A percentile compares a stretch with the other conserved stretches of the same genome.
Evolutionary conservation across 2,888 invertebrate species (phyloP).

Genomic region (Altica lythri): DNA sequence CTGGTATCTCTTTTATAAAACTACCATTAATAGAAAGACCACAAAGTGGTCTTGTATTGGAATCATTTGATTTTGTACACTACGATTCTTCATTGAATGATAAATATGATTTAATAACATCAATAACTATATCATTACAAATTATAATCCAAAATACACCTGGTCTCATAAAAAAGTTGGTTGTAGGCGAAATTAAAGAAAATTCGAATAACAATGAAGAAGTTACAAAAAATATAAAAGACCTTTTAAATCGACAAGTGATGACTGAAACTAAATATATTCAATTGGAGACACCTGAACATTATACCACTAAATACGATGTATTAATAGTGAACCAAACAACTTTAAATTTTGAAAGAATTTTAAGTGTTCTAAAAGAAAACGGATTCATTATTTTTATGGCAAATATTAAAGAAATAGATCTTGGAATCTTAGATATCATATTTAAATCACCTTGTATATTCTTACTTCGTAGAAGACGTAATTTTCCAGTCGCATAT

Average conservation of each 20-base stretch:
- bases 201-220: slow-evolving; percentile 7
- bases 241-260: slow-evolving; percentile 19
- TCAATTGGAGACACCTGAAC: no score
- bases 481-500: slow-evolving; percentile 19
- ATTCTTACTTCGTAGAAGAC: slow-evolving; percentile 11
- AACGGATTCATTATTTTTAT: slow-evolving; percentile 31
- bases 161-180: slow-evolving; percentile 17
- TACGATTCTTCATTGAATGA: slow-evolving; percentile 49
- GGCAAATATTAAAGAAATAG: slow-evolving; percentile 20
- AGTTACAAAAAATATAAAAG: slow-evolving; percentile 6
- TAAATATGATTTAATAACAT: slow-evolving; percentile 21
- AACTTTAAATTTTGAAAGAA: slow-evolving; percentile 5
- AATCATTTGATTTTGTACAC: slow-evolving; percentile 62
- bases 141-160: slow-evolving; percentile 35
- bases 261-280: slow-evolving; percentile 16
- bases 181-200: slow-evolving; percentile 16
- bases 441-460: slow-evolving; percentile 22
- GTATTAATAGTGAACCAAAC: slow-evolving; percentile 11
- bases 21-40: slow-evolving; percentile 57
- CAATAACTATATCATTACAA: slow-evolving; percentile 30
- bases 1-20: slow-evolving; percentile 64
- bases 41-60: slow-evolving; percentile 61
- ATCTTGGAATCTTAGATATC: slow-evolving; percentile 3
- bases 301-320: no score
- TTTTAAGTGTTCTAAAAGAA: not conserved